These are phyloP conservation scores for Plagodis pulveraria DNA, from an alignment of 2,888 invertebrate species.

Conservation along the genomic window DNA sequence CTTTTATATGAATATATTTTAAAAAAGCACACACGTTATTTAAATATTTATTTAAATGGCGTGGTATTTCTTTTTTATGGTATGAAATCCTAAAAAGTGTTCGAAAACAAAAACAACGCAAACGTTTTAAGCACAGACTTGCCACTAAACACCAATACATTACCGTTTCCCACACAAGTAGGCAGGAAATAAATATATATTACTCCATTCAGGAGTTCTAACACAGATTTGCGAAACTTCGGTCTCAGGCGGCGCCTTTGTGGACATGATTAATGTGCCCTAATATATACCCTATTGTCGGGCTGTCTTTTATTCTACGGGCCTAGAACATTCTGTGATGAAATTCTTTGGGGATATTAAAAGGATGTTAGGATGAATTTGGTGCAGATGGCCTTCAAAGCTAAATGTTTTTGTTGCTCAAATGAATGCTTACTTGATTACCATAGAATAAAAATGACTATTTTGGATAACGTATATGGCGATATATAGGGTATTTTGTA, in stretches of 20 bases:
- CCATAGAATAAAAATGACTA: too few species aligned
- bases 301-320: constrained; percentile 18
- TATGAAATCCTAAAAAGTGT: too few species aligned
- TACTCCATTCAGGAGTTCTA: constrained; percentile 26
- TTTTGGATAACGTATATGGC: too few species aligned
- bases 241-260: constrained; percentile 33
- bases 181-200: constrained; percentile 36
- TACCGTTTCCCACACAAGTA: constrained; percentile 31
- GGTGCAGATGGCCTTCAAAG: background rate
- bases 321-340: constrained; percentile 24
- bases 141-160: constrained; percentile 12
- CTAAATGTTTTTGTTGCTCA: too few species aligned
- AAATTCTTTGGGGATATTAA: constrained; percentile 12
- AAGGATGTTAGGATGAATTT: constrained; percentile 4
- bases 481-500: too few species aligned
- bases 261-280: constrained; percentile 38
- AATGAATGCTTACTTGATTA: too few species aligned
- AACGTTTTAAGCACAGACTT: background rate
- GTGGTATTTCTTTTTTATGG: too few species aligned
- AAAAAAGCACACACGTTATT: too few species aligned
- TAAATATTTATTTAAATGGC: too few species aligned
- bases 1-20: too few species aligned
- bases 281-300: constrained; percentile 32
- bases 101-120: background rate
- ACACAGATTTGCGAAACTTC: constrained; percentile 36